Conservation (phyloP, 2,797 vertebrate genomes). For the Manis javanica region DNA sequence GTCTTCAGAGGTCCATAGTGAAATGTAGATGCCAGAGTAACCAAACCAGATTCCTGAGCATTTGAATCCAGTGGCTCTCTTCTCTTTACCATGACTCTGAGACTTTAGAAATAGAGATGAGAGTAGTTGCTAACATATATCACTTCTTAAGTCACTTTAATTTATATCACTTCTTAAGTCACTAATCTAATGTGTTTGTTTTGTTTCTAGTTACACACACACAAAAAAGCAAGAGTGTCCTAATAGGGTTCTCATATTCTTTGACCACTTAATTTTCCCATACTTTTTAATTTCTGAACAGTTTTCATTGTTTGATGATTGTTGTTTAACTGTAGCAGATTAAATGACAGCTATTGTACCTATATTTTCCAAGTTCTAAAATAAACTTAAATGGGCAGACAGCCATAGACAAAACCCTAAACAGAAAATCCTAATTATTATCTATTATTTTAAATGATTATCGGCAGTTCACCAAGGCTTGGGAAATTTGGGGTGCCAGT, state of each 20-base stretch:
- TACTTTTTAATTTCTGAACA: slow-evolving; percentile 23
- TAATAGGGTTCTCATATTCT: slow-evolving; percentile 19
- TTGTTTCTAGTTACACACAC: not conserved
- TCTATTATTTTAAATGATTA: not conserved
- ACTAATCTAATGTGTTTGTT: slow-evolving; percentile 12
- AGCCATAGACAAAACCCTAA: not conserved
- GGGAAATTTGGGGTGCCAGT: not conserved
- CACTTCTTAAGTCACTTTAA: not conserved
- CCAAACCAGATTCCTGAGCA: slow-evolving; percentile 22
- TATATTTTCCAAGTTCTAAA: slow-evolving; percentile 40
- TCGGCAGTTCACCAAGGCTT: not conserved
- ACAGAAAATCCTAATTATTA: slow-evolving; percentile 12
- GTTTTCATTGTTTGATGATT: not conserved
- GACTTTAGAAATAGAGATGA: slow-evolving; percentile 53
- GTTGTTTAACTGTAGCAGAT: slow-evolving; percentile 40
- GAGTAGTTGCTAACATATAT: not conserved
- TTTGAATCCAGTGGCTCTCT: not conserved
- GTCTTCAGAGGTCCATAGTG: not conserved
- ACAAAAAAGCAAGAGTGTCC: not conserved
- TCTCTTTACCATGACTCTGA: not conserved
- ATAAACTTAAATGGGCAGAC: slow-evolving; percentile 8
- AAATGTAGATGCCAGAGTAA: not conserved
- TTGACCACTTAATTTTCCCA: slow-evolving; percentile 30
- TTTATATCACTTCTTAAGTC: slow-evolving; percentile 31
- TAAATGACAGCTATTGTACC: not conserved